Percentiles rank a stretch among this genome's conserved stretches.
These are phyloP conservation scores for Tachyglossus aculeatus DNA, from an alignment of 2,797 vertebrate species.

Conservation along the genomic window DNA sequence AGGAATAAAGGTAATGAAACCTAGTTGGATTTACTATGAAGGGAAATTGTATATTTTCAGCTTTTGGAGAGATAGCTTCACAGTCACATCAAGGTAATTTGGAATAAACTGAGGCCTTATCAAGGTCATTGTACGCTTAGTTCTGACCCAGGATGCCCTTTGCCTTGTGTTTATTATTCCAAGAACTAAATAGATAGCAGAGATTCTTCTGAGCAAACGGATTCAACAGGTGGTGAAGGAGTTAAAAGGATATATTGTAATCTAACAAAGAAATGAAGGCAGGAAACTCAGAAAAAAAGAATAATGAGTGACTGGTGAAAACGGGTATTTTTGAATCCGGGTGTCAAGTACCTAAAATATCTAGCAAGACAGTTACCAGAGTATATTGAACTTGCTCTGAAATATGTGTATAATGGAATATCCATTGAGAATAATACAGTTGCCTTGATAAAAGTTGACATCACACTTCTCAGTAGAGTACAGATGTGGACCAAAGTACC, in stretches of 20 bases:
- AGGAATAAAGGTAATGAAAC: neutral
- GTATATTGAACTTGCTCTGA: constrained; percentile 3
- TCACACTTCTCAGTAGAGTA: neutral
- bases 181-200: neutral
- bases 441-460: constrained; percentile 29
- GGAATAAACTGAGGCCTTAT: neutral
- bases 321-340: constrained; percentile 34
- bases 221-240: neutral
- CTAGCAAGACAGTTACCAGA: constrained; percentile 33
- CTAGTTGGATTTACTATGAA: neutral
- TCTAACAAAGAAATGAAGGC: no score
- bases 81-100: neutral
- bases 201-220: neutral
- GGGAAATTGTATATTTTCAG: neutral
- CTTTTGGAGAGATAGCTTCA: neutral
- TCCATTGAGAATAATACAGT: constrained; percentile 17
- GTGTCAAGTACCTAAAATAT: constrained; percentile 35
- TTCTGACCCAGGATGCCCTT: neutral
- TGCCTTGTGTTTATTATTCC: neutral
- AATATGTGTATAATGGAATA: constrained; percentile 9
- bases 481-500: constrained; percentile 30
- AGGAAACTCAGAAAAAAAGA: neutral
- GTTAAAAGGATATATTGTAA: neutral
- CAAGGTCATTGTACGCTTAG: neutral
- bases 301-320: neutral